These are phyloP conservation scores for Apis dorsata DNA, from an alignment of 1,140 invertebrate genomes.

Conservation along the genomic window DNA sequence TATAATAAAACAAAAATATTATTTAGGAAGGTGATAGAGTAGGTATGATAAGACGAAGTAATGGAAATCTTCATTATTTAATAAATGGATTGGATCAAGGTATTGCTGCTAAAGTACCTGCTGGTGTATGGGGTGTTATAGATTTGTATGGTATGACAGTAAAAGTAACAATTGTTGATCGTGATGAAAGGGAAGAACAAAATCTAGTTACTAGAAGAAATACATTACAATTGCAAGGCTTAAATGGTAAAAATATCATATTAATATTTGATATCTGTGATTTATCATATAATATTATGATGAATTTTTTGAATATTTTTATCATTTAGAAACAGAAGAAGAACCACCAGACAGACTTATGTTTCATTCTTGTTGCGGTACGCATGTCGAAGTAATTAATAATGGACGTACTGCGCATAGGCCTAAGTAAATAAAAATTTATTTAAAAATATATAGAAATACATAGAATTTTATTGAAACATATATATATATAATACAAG, in stretches of 20 bases:
- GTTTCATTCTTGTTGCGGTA: conserved; percentile 94
- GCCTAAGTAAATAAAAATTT: conserved; percentile 86
- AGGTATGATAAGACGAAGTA: conserved; percentile 90
- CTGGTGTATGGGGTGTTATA: conserved; percentile 93
- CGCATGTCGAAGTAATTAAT: conserved; percentile 94
- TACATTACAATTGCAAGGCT: conserved; percentile 80
- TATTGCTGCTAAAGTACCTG: conserved; percentile 89
- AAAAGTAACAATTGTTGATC: conserved; percentile 92
- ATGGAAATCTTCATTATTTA: conserved; percentile 94
- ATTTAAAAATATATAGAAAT: neutral
- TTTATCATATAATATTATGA: neutral
- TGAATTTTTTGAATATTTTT: neutral
- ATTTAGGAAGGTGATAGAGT: conserved; percentile 91
- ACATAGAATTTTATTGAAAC: neutral
- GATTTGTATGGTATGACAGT: conserved; percentile 98
- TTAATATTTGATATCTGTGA: neutral
- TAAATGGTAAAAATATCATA: conserved; percentile 70
- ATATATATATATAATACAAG: neutral
- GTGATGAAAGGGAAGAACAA: conserved; percentile 89
- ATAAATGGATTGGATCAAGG: conserved; percentile 97
- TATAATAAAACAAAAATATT: conserved; percentile 16
- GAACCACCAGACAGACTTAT: conserved; percentile 85
- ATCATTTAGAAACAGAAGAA: conserved; percentile 75
- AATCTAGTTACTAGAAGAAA: conserved; percentile 87
- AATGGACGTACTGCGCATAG: conserved; percentile 93